Percentiles rank a stretch among this genome's conserved stretches.
These are phyloP conservation scores for Ailuropoda melanoleuca DNA, from an alignment of 2,113 vertebrate genomes.

Conservation along the genomic window DNA sequence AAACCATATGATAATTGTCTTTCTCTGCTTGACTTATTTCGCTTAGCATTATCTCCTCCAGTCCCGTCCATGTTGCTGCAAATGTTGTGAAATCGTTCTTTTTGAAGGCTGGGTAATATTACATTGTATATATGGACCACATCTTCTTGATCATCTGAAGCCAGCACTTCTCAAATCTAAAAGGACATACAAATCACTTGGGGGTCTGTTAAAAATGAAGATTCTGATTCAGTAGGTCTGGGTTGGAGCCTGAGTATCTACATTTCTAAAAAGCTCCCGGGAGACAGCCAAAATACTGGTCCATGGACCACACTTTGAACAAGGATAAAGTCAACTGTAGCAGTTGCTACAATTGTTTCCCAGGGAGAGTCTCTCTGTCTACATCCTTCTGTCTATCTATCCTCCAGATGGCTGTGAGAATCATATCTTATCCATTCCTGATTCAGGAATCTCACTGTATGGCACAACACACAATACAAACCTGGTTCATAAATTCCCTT, in stretches of 20 bases:
- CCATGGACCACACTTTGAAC: not conserved
- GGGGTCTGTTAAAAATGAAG: not conserved
- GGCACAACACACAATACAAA: slow-evolving; percentile 57
- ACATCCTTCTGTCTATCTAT: slow-evolving; percentile 39
- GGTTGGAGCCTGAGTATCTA: not conserved
- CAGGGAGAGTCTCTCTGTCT: slow-evolving; percentile 2
- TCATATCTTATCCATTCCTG: not conserved
- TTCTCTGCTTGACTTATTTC: too few relatives aligned
- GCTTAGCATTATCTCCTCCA: too few relatives aligned
- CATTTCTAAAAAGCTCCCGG: slow-evolving; percentile 24
- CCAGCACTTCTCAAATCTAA: not conserved
- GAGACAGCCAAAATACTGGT: not conserved
- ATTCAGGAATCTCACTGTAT: slow-evolving; percentile 52
- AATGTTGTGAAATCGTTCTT: too few relatives aligned
- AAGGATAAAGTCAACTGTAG: not conserved
- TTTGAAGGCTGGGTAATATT: too few relatives aligned
- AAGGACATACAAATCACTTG: not conserved
- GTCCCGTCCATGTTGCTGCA: too few relatives aligned
- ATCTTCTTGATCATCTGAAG: too few relatives aligned
- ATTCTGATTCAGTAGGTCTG: not conserved
- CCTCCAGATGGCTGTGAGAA: slow-evolving; percentile 54
- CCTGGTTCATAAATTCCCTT: slow-evolving; percentile 41
- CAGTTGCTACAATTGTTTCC: slow-evolving; percentile 37
- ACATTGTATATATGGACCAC: too few relatives aligned
- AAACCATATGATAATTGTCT: too few relatives aligned